These are phyloP conservation scores for Carterocephalus palaemon DNA, from an alignment of 2,888 invertebrate species.

Conservation along the genomic window DNA sequence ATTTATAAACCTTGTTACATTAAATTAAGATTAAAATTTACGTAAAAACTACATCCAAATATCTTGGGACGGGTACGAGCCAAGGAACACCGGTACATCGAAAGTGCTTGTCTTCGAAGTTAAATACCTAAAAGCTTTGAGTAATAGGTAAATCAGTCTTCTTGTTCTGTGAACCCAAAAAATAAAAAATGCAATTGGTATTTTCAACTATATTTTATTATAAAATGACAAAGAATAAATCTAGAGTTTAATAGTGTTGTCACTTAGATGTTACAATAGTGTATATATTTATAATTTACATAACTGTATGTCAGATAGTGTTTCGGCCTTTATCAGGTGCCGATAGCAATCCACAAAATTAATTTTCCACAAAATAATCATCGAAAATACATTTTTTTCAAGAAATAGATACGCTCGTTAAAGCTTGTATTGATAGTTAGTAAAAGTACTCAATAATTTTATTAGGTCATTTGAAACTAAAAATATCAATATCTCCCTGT, in stretches of 20 bases:
- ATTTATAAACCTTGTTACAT: too few species aligned
- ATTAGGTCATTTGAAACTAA: conserved; percentile 58
- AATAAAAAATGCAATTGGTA: conserved; percentile 31
- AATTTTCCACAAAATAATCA: conserved; percentile 54
- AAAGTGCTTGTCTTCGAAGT: too few species aligned
- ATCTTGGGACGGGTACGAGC: too few species aligned
- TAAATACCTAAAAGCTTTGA: too few species aligned
- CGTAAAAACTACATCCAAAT: too few species aligned
- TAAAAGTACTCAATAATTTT: conserved; percentile 36
- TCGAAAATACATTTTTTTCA: conserved; percentile 56
- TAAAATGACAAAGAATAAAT: conserved; percentile 86
- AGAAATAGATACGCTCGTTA: conserved; percentile 51
- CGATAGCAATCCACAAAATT: conserved; percentile 51
- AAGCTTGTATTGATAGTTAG: conserved; percentile 51
- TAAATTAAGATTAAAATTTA: too few species aligned
- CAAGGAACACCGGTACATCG: too few species aligned
- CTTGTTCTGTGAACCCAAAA: too few species aligned
- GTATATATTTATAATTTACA: conserved; percentile 66
- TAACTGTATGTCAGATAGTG: conserved; percentile 60
- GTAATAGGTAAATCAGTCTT: too few species aligned
- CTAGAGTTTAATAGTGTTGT: conserved; percentile 81
- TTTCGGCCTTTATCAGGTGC: conserved; percentile 37
- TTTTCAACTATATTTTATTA: conserved; percentile 82
- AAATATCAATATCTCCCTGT: conserved; percentile 71
- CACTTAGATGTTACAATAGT: conserved; percentile 71